These are phyloP conservation scores for Sebastes oblongus DNA, from an alignment of 2,797 vertebrate species.

Conservation along the genomic window DNA sequence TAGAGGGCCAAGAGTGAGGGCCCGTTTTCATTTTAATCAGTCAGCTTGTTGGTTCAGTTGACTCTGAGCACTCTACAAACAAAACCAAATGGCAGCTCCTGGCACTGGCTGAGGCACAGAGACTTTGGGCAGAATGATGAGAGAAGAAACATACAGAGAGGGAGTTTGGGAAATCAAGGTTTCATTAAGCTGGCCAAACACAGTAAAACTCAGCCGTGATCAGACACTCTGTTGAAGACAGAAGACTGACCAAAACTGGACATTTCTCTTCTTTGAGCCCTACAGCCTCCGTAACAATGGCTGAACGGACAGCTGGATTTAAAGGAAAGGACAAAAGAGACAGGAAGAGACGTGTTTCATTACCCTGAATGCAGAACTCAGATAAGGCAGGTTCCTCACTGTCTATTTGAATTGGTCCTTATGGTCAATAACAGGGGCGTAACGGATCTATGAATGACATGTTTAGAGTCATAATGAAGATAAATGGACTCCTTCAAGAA, in stretches of 20 bases:
- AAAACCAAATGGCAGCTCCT: slow-evolving; percentile 83
- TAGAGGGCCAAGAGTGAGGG: slow-evolving; percentile 65
- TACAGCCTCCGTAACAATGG: slow-evolving; percentile 19
- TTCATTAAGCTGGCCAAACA: slow-evolving; percentile 76
- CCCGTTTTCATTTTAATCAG: slow-evolving; percentile 83
- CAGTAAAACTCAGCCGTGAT: slow-evolving; percentile 49
- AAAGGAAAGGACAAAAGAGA: slow-evolving; percentile 2
- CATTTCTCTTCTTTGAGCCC: slow-evolving; percentile 5
- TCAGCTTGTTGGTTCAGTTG: slow-evolving; percentile 84
- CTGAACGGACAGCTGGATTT: not conserved
- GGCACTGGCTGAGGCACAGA: slow-evolving; percentile 64
- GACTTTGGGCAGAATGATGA: slow-evolving; percentile 61
- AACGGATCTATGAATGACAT: slow-evolving; percentile 42
- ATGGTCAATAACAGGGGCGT: slow-evolving; percentile 36
- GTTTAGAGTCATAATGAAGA: slow-evolving; percentile 63
- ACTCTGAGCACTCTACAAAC: slow-evolving; percentile 79
- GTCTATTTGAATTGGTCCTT: slow-evolving; percentile 43
- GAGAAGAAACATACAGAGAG: slow-evolving; percentile 61
- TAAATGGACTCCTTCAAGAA: slow-evolving; percentile 44
- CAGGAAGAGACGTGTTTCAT: slow-evolving; percentile 30
- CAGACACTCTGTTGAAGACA: slow-evolving; percentile 20
- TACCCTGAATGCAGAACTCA: slow-evolving; percentile 14
- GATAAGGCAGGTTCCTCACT: slow-evolving; percentile 16
- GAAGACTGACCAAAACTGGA: slow-evolving; percentile 13
- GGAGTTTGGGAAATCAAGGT: slow-evolving; percentile 74